phyloP scores from a whole-genome alignment of 2,797 vertebrate species.

The Huso huso region DNA sequence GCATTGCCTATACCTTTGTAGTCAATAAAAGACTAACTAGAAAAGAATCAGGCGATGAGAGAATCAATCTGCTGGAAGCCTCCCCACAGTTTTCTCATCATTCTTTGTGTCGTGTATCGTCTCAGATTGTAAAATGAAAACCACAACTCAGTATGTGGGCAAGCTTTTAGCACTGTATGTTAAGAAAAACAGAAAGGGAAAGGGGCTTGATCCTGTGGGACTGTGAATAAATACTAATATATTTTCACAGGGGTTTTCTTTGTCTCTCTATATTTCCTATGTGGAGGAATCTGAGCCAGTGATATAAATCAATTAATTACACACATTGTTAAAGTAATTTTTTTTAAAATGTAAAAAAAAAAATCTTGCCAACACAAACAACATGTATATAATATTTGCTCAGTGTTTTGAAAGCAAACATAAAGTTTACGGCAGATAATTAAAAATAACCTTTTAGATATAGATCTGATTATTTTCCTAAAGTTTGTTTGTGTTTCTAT shows the following conservation, averaged over 20 bases:
- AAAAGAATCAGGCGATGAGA: conserved; percentile 93
- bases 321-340: no score
- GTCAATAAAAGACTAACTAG: conserved; percentile 99
- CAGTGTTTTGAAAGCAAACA: no score
- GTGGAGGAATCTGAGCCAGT: no score
- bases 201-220: conserved; percentile 72
- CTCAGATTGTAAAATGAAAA: conserved; percentile 84
- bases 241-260: conserved; percentile 13
- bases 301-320: no score
- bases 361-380: no score
- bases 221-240: conserved; percentile 65
- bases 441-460: no score
- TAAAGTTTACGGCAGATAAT: no score
- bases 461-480: no score
- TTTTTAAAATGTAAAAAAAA: no score
- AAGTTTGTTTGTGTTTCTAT: no score
- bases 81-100: conserved; percentile 98
- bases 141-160: conserved; percentile 86
- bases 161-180: conserved; percentile 73
- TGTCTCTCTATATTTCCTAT: background rate
- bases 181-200: conserved; percentile 74
- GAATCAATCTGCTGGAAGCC: conserved; percentile 98
- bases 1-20: conserved; percentile 89
- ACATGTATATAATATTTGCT: no score
- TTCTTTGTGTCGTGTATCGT: conserved; percentile 85